Evolutionary conservation across 1,140 invertebrate genomes (phyloP), one percentile per base, ranked within the genome.

Genomic region (Asbolus verrucosus): DNA sequence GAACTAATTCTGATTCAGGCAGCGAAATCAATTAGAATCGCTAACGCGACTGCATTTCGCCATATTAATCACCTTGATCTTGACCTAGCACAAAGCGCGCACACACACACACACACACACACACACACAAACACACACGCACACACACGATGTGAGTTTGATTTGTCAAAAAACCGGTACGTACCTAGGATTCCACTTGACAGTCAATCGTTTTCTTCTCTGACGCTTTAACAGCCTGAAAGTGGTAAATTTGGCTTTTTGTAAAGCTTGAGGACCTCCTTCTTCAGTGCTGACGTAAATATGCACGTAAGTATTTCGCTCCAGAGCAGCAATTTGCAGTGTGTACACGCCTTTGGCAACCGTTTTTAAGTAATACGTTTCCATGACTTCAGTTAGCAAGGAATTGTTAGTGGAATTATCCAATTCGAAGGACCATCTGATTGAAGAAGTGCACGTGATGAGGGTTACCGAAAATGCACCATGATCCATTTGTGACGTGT

Each of bases 101-200:
- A 50, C n/a, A n/a, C n/a, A n/a, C n/a, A n/a, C n/a, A n/a, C n/a
- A n/a, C n/a, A n/a, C n/a, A n/a, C n/a, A n/a, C n/a, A n/a, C n/a
- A n/a, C n/a, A n/a, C n/a, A n/a, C n/a, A n/a, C n/a, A n/a, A n/a
- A n/a, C n/a, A n/a, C n/a, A n/a, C n/a, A n/a, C n/a, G n/a, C n/a
- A n/a, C n/a, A n/a, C n/a, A n/a, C n/a, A n/a, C n/a, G n/a, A n/a
- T n/a, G n/a, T n/a, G n/a, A n/a, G n/a, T n/a, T n/a, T n/a, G n/a
- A n/a, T n/a, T n/a, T n/a, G n/a, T n/a, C n/a, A n/a, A n/a, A n/a
- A n/a, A n/a, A n/a, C n/a, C n/a, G n/a, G n/a, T n/a, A n/a, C n/a
- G n/a, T 67, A 80, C 80, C 79, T 82, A 14, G 76, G 72, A 38
- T 82, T 79, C 82, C 82, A 83, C 66, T 77, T 78, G 6, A 82